Conservation (phyloP, 2,113 vertebrate species). For the Australoheros scitulus region DNA sequence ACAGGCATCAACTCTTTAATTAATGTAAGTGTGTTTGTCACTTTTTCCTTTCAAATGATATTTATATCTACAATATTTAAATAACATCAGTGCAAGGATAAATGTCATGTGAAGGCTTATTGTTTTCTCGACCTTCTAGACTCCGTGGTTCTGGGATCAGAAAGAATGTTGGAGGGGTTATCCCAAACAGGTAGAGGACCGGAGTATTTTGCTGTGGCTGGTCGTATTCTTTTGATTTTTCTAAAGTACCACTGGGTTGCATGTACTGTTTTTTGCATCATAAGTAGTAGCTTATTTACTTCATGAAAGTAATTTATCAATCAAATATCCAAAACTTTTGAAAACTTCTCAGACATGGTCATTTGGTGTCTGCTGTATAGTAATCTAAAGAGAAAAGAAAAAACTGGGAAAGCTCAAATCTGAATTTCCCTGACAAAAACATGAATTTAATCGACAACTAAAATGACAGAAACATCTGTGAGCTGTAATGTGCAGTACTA, state of each 20-base stretch:
- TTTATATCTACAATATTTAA: neutral
- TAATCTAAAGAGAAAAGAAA: neutral
- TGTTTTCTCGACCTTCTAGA: conserved; percentile 73
- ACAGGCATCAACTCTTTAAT: conserved; percentile 83
- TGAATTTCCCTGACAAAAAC: neutral
- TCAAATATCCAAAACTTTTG: too few relatives aligned
- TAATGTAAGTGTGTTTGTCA: conserved; percentile 82
- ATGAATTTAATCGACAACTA: too few relatives aligned
- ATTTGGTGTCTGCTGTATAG: neutral
- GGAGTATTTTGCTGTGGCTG: neutral
- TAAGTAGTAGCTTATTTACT: neutral
- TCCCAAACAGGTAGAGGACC: conserved; percentile 83
- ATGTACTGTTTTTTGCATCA: neutral
- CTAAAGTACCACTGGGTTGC: neutral
- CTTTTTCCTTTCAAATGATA: neutral
- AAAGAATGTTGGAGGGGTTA: conserved; percentile 87
- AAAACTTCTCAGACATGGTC: too few relatives aligned
- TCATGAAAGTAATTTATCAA: neutral
- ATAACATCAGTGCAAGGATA: neutral
- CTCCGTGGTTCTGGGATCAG: conserved; percentile 90
- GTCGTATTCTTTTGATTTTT: neutral
- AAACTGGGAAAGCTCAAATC: neutral
- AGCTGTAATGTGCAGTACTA: neutral
- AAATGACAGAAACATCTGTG: neutral
- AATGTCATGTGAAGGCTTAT: neutral